Base-by-base conservation (phyloP, 2,113 vertebrate species). In the Budorcas taxicolor region DNA sequence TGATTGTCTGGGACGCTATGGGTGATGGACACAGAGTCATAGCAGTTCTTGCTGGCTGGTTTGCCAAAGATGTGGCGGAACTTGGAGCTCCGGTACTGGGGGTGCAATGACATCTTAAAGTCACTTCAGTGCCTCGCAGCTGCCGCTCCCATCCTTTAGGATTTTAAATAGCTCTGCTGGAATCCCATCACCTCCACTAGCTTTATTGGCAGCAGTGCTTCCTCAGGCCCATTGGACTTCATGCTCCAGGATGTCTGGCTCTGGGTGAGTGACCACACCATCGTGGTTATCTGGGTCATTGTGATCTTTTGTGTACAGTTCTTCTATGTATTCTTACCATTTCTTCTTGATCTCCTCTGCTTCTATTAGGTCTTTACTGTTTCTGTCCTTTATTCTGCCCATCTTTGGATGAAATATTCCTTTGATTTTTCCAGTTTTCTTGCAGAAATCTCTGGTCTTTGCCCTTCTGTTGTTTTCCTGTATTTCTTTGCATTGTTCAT, bases 1-100 rank as follows among this genome's bases (percentile, higher is more conserved):
- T 99, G 99, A 98, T 99, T 99, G 99, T 99, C 99, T 0, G 99
- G 99, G 97, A 99, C 99, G 0, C 99, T 99, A 64, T 53, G 98
- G 13, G 99, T 99, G 98, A 99, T 99, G 89, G 99, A 99, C 96
- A 99, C 98, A 0, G 99, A 98, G 58, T 99, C 99, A 0, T 99
- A 99, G 98, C 99, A 98, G 88, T 99, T 99, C 25, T 99, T 99
- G 97, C 98, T 99, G 96, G 99, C 99, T 0, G 99, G 82, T 90
- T 99, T 99, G 62, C 99, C 99, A 0, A 99, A 99, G 64, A 99
- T 99, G 0, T 99, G 99, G 12, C 99, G 99, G 97, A 99, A 99
- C 98, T 99, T 99, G 50, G 99, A 99, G 98, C 99, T 99, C 78
- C 98, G 98, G 97, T 99, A 99, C 95, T 99, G 99, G 2, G 99